Base-by-base conservation (phyloP, 2,888 invertebrate species). In the Glyphotaelius pellucidus region DNA sequence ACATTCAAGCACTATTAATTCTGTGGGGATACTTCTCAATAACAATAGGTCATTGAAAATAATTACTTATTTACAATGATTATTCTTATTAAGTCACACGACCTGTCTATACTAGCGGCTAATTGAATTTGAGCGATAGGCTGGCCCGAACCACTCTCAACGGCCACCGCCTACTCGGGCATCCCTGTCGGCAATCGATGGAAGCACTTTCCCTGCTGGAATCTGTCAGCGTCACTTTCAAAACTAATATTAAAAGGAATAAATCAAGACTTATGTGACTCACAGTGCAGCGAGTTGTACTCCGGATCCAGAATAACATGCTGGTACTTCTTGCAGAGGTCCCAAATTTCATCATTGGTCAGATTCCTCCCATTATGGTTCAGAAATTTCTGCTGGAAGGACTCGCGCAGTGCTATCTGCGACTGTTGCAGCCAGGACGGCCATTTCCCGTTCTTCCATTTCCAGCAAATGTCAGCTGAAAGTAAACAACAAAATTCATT, bases 251-350 rank as follows among this genome's bases (percentile, higher is more conserved):
- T 15, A 14, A 47, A 14, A 14, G 3, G 7, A n/a, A 67, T 67
- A 25, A n/a, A n/a, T 2, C 9, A 9, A 67, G 0, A 67, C 0
- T 67, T 5, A 9, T n/a, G 9, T 2, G 9, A 67, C 91, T 91
- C 38, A 91, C 91, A 91, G 35, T 91, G 91, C 32, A 91, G 38
- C n/a, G 79, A 19, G 67, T 91, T 91, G 47, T 80, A 91, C 15
- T 91, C 91, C 0, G 91, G 91, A 25, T 91, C 86, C 4, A 91
- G 80, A 19, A 88, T 52, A 30, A 81, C 31, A 31, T 80, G 87
- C 15, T 91, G 87, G 35, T 91, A 91, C 38, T 91, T 86, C 38
- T 67, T 86, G 86, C 91, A 91, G 19, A 91, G 42, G 31, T 91
- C 79, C 87, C 86, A 91, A 2, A 91, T 86, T 0, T 91, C 52